A percentile compares a stretch with the other conserved stretches of the same genome.
These are phyloP conservation scores for Polypedilum vanderplanki DNA, from an alignment of 1,140 invertebrate genomes.

Conservation along the genomic window DNA sequence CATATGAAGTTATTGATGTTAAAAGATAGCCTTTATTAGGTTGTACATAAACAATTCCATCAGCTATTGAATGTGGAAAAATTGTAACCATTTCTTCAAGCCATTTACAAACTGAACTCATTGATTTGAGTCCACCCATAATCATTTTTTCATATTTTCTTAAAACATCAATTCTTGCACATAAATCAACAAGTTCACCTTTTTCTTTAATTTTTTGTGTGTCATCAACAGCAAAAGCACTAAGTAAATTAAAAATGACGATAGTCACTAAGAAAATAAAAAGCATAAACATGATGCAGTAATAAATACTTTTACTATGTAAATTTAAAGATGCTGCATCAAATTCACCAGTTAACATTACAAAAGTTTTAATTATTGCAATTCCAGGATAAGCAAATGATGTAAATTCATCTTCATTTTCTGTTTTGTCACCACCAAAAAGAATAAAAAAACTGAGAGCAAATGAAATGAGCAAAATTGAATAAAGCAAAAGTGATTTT, in stretches of 20 bases:
- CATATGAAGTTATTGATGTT: neutral
- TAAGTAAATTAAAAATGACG: conserved; percentile 70
- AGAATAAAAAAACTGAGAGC: conserved; percentile 69
- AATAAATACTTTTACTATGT: conserved; percentile 47
- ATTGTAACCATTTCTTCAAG: neutral
- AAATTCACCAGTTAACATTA: conserved; percentile 79
- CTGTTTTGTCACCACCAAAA: conserved; percentile 46
- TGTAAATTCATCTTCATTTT: conserved; percentile 45
- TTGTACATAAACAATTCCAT: neutral
- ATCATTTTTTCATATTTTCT: conserved; percentile 3
- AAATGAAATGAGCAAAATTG: conserved; percentile 70
- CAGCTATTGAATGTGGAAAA: neutral
- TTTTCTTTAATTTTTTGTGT: neutral
- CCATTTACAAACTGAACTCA: neutral
- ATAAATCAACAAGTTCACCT: neutral
- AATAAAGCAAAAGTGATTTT: conserved; percentile 70
- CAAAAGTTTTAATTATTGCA: conserved; percentile 69
- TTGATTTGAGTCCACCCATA: neutral
- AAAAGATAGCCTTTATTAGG: neutral
- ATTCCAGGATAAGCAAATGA: conserved; percentile 55
- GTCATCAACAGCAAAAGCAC: conserved; percentile 73
- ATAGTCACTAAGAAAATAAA: conserved; percentile 75
- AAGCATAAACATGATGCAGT: conserved; percentile 64
- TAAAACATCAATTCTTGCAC: neutral
- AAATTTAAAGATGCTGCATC: conserved; percentile 70